Evolutionary conservation across 2,113 vertebrate species (phyloP).

Genomic region (Sclerurus mexicanus): DNA sequence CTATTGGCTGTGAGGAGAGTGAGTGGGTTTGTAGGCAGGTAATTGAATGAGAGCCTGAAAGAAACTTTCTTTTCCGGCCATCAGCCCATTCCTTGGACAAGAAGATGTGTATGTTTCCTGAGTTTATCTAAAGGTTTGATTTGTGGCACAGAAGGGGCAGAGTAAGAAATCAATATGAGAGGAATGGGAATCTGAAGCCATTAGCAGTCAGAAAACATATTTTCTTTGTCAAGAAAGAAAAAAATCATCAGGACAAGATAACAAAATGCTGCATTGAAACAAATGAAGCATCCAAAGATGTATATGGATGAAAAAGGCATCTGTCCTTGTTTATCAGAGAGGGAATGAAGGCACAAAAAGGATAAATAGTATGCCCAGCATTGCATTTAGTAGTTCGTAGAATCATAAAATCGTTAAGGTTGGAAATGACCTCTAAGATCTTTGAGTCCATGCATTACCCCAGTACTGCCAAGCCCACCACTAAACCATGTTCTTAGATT

Average conservation of each 20-base stretch:
- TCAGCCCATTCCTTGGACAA: not conserved
- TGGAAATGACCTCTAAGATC: not conserved
- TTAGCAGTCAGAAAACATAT: not conserved
- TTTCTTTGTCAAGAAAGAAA: not conserved
- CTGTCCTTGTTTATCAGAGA: not conserved
- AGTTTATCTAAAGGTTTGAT: not conserved
- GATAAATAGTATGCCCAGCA: not conserved
- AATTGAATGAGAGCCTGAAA: not conserved
- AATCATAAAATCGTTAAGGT: rapidly evolving
- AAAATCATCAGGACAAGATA: not conserved
- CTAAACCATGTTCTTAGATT: not conserved
- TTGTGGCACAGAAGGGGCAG: not conserved
- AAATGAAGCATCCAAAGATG: not conserved
- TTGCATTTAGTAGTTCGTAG: not conserved
- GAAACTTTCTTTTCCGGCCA: not conserved
- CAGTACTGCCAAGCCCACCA: not conserved
- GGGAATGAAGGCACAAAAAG: not conserved
- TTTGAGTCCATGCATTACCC: not conserved
- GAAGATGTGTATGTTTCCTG: not conserved
- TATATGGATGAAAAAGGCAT: not conserved
- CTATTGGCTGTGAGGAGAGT: not conserved
- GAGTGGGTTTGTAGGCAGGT: not conserved
- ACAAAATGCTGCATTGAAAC: not conserved
- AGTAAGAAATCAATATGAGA: not conserved
- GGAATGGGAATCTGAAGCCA: not conserved